phyloP scores from a whole-genome alignment of 2,113 vertebrate genomes.

The Pteruthius melanotis region DNA sequence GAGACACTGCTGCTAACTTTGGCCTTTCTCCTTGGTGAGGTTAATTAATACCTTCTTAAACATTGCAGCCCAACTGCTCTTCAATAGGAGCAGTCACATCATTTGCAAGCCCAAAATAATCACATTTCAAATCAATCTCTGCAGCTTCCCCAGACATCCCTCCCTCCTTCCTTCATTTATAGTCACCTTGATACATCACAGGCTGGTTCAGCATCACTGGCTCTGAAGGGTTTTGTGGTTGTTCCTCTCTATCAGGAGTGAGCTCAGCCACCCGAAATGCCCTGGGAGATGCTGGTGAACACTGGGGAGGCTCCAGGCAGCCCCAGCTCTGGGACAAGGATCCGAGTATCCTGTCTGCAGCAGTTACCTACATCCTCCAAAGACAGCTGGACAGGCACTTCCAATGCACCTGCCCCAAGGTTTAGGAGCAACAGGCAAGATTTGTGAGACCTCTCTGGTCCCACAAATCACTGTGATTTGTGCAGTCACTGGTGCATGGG shows the following conservation, averaged over 20 bases:
- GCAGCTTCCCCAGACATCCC: neutral
- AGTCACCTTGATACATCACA: neutral
- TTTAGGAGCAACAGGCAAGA: neutral
- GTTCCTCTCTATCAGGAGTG: neutral
- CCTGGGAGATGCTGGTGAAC: neutral
- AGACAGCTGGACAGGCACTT: neutral
- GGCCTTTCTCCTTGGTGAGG: neutral
- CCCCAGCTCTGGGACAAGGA: neutral
- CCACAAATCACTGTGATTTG: too few relatives aligned
- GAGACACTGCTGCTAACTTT: neutral
- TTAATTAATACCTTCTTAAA: neutral
- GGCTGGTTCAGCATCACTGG: neutral
- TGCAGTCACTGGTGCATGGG: neutral
- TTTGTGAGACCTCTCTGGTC: neutral
- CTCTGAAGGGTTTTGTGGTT: neutral
- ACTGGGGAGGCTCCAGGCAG: neutral
- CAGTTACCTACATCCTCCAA: neutral
- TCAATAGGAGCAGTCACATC: fast-evolving
- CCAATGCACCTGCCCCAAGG: neutral
- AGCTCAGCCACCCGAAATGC: neutral
- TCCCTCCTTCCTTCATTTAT: neutral
- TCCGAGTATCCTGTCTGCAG: fast-evolving
- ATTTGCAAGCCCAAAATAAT: neutral
- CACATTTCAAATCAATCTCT: neutral
- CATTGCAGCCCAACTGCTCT: neutral